Percentiles rank a stretch among this genome's conserved stretches.
These are phyloP conservation scores for Calcarius lapponicus DNA, from an alignment of 2,797 vertebrate genomes.

Conservation along the genomic window DNA sequence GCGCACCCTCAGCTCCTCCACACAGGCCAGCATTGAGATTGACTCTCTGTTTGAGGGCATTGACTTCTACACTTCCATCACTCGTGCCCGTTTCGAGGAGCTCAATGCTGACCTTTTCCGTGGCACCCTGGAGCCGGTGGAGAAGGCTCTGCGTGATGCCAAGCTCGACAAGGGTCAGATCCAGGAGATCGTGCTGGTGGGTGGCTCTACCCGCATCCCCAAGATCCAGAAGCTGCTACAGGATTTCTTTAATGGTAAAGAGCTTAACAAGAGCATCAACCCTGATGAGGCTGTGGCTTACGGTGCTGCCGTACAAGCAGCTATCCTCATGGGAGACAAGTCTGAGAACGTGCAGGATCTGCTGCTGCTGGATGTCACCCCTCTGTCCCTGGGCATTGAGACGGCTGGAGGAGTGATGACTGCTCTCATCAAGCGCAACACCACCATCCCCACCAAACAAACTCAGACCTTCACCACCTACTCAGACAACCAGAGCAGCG, in stretches of 20 bases:
- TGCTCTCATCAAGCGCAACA: slow-evolving; percentile 90
- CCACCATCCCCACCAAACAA: slow-evolving; percentile 93
- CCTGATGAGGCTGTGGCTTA: slow-evolving; percentile 93
- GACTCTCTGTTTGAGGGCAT: slow-evolving; percentile 89
- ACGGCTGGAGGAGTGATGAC: slow-evolving; percentile 93
- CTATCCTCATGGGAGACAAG: slow-evolving; percentile 92
- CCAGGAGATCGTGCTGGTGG: slow-evolving; percentile 88
- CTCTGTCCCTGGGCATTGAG: slow-evolving; percentile 89
- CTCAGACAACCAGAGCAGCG: slow-evolving; percentile 90
- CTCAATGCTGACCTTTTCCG: slow-evolving; percentile 92
- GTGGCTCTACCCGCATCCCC: slow-evolving; percentile 91
- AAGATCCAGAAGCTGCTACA: slow-evolving; percentile 93
- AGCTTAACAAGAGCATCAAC: slow-evolving; percentile 94
- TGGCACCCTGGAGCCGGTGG: slow-evolving; percentile 89
- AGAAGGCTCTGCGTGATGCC: slow-evolving; percentile 89
- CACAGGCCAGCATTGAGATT: slow-evolving; percentile 90
- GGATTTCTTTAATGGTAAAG: slow-evolving; percentile 91
- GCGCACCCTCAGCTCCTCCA: slow-evolving; percentile 89
- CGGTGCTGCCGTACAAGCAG: slow-evolving; percentile 89
- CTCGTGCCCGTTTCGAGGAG: slow-evolving; percentile 91
- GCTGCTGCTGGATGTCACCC: slow-evolving; percentile 89
- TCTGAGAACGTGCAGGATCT: slow-evolving; percentile 92
- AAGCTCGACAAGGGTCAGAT: slow-evolving; percentile 90
- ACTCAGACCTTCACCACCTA: slow-evolving; percentile 94
- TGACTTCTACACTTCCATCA: slow-evolving; percentile 94